phyloP scores from a whole-genome alignment of 2,888 invertebrate genomes.

The Ochropacha duplaris region DNA sequence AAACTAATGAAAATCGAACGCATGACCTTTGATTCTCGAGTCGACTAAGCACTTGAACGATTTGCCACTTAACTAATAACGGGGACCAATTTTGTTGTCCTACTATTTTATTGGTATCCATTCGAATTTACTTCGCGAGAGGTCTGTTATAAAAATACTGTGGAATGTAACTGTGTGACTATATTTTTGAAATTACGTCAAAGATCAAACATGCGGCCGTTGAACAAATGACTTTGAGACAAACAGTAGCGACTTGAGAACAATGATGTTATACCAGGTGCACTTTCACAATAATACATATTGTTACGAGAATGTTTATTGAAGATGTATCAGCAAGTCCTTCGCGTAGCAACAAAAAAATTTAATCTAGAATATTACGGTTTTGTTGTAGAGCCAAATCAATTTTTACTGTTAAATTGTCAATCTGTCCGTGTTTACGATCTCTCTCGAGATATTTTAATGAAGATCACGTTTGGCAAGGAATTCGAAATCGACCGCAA shows the following conservation, averaged over 20 bases:
- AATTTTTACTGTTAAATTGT: background rate
- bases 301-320: constrained; percentile 8
- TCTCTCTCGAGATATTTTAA: background rate
- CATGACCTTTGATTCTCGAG: background rate
- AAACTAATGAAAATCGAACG: background rate
- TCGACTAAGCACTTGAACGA: background rate
- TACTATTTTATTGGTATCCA: background rate
- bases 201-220: background rate
- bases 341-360: background rate
- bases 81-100: background rate
- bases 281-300: constrained; percentile 14
- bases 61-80: constrained; percentile 1
- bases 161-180: background rate
- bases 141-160: background rate
- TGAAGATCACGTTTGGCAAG: background rate
- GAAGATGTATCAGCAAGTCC: constrained; percentile 3
- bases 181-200: background rate
- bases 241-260: constrained; percentile 11
- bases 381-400: background rate
- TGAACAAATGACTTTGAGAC: background rate
- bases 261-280: constrained; percentile 35
- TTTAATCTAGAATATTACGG: background rate
- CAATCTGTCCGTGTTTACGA: background rate
- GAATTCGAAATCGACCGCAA: background rate
- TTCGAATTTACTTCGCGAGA: background rate